Evolutionary conservation across 2,113 vertebrate species (phyloP).

Genomic region (Vicugna pacos): DNA sequence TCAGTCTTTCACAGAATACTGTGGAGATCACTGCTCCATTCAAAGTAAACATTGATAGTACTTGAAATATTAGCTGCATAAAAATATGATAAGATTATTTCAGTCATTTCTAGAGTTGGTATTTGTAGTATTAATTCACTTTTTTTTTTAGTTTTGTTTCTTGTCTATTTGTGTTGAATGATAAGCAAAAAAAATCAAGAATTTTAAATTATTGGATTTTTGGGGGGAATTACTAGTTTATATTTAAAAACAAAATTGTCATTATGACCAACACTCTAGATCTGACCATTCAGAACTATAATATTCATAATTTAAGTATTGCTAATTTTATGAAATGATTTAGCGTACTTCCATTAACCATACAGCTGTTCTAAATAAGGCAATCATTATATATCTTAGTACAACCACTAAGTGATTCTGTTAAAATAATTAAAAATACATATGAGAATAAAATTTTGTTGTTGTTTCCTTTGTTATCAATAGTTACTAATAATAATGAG

Average conservation of each 20-base stretch:
- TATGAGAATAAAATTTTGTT: background rate
- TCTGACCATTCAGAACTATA: background rate
- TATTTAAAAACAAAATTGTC: background rate
- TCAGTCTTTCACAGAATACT: background rate
- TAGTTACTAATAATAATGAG: background rate
- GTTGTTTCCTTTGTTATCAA: background rate
- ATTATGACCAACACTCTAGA: background rate
- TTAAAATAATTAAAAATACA: background rate
- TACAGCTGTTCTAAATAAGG: constrained; percentile 24
- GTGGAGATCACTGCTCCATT: background rate
- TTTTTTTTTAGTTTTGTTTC: background rate
- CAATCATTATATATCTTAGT: constrained; percentile 25
- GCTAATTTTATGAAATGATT: background rate
- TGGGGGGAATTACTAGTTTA: background rate
- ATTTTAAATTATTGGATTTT: background rate
- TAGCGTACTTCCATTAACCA: background rate
- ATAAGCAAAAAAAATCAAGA: background rate
- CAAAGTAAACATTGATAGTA: background rate
- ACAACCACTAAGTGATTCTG: background rate
- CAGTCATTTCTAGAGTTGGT: background rate
- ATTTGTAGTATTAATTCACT: background rate
- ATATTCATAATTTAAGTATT: constrained; percentile 44
- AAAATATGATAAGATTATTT: background rate
- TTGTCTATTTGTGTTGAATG: background rate
- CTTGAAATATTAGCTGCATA: background rate